These are phyloP conservation scores for Premnoplex brunnescens DNA, from an alignment of 2,797 vertebrate species.

Conservation along the genomic window DNA sequence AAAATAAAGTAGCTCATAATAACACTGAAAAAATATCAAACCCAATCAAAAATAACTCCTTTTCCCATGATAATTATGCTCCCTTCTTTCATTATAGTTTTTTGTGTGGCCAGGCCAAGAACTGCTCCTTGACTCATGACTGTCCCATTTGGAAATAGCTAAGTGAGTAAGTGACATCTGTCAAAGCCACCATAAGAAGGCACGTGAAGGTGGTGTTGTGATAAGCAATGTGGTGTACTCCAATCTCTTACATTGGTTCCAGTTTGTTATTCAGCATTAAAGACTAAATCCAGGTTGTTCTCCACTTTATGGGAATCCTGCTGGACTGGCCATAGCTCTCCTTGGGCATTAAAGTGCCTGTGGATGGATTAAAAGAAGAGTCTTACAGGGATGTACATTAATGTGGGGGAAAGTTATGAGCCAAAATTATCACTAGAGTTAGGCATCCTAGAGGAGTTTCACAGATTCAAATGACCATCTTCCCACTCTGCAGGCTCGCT, in stretches of 20 bases:
- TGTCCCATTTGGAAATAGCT: background rate
- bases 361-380: background rate
- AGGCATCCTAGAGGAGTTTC: background rate
- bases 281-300: background rate
- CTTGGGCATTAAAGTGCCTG: accelerated
- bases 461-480: constrained; percentile 5
- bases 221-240: background rate
- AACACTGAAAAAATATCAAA: background rate
- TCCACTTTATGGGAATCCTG: background rate
- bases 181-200: background rate
- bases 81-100: background rate
- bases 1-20: background rate
- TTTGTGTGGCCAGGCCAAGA: background rate
- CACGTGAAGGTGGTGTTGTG: accelerated
- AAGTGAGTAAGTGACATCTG: accelerated
- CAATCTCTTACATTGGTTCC: background rate
- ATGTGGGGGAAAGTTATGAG: background rate
- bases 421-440: background rate
- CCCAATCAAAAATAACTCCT: background rate
- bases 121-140: background rate
- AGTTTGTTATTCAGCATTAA: background rate
- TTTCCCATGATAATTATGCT: background rate
- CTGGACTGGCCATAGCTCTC: background rate
- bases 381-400: background rate
- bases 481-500: background rate